Base-by-base conservation (phyloP, 2,113 vertebrate genomes). In the Pontoporia blainvillei region DNA sequence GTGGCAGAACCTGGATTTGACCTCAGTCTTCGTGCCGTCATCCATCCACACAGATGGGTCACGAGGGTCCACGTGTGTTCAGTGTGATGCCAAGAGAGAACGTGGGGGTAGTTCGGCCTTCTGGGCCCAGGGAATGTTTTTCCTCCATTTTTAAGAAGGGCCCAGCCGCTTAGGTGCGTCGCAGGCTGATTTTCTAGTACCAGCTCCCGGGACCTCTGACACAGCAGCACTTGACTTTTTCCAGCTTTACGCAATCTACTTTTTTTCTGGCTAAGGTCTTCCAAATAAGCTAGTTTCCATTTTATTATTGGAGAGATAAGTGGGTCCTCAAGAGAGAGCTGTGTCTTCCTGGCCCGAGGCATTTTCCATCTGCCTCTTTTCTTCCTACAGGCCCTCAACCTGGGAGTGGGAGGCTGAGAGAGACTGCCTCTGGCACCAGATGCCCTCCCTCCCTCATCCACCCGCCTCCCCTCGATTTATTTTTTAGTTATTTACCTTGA, bases 401-500 rank as follows among this genome's bases (percentile, higher is more conserved):
- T 36, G 34, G 66, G 62, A n/a, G 49, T 27, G 14, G 66, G 41
- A 39, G 20, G 85, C 73, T 41, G 15, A 18, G 54, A 71, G 62
- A 41, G 18, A 8, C 10, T 7, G 15, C 66, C 61, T 86, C 71
- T 54, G 72, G 79, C n/a, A 20, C 46, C 18, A 57, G 66, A 62
- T 23, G 52, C 44, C 39, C 18, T 34, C 31, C 67, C 18, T 39
- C n/a, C 10, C 59, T 46, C n/a, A 31, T 6, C 84, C 41, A n/a
- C 3, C 61, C 0, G 0, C 66, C 41, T 57, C n/a, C 23, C 31
- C 39, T 25, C 8, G 75, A 34, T 91, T 93, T 95, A 44, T 84
- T 67, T 82, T 69, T 72, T 31, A 90, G 57, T 95, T 75, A 69
- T 29, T 86, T 88, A 76, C 72, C 89, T 92, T 90, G 87, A 76